A percentile compares a stretch with the other conserved stretches of the same genome.
Evolutionary conservation across 2,797 vertebrate species (phyloP).

Genomic region (Catamblyrhynchus diadema): DNA sequence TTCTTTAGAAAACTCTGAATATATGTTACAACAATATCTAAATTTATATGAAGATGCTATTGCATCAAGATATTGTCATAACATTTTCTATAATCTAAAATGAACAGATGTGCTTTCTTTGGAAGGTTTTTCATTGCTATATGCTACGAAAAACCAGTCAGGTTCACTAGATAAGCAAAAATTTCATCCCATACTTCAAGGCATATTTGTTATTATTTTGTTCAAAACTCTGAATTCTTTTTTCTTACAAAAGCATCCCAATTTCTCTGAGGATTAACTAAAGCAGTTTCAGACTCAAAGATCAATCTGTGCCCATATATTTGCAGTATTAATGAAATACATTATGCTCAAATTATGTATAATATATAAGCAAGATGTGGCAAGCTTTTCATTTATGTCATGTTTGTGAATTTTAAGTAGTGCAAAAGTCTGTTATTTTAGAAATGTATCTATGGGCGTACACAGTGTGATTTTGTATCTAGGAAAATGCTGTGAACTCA

Average conservation of each 20-base stretch:
- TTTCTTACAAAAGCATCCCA: background rate
- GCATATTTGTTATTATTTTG: background rate
- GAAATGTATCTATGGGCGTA: background rate
- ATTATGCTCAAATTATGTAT: background rate
- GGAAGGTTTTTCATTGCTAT: background rate
- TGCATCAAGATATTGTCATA: background rate
- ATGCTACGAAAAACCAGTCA: background rate
- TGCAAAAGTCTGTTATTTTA: background rate
- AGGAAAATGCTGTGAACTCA: background rate
- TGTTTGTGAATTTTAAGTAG: background rate
- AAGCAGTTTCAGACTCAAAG: background rate
- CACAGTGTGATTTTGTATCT: background rate
- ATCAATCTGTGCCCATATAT: background rate
- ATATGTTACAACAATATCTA: background rate
- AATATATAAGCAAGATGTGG: background rate
- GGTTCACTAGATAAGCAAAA: background rate
- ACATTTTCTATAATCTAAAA: background rate
- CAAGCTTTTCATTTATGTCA: background rate
- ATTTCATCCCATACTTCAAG: background rate
- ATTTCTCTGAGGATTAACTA: background rate
- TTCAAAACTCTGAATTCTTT: background rate
- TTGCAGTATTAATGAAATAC: background rate
- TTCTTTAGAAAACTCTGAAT: background rate
- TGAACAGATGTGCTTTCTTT: rapidly evolving
- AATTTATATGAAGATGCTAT: background rate